Conservation (phyloP, 53 echinoderm and acorn worm species). For the Stichopus horrens region DNA sequence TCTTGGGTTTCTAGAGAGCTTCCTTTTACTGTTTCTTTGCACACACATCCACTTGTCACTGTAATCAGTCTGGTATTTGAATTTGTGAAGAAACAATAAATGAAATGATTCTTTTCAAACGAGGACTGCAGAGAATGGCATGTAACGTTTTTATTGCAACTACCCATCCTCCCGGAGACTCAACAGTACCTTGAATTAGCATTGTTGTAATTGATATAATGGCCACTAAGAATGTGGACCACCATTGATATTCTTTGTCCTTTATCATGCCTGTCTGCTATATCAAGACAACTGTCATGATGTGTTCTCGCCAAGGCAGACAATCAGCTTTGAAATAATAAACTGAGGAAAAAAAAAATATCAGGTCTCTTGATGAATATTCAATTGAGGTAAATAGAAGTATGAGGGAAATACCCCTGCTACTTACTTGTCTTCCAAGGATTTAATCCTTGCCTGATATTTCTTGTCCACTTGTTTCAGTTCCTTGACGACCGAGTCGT, state of each 20-base stretch:
- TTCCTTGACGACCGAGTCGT: conserved; percentile 88
- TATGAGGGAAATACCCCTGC: not conserved
- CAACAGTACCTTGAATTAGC: no score
- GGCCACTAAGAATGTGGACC: not conserved
- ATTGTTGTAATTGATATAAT: not conserved
- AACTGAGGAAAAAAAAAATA: not conserved
- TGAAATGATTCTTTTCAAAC: no score
- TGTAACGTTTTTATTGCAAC: no score
- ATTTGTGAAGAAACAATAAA: no score
- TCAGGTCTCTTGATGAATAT: not conserved
- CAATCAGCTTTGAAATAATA: not conserved
- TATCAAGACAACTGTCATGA: not conserved
- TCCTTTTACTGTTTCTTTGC: no score
- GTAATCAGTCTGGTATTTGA: no score
- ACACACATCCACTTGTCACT: no score
- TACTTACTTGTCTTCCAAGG: conserved; percentile 88
- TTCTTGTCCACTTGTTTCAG: conserved; percentile 95
- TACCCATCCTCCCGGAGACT: no score
- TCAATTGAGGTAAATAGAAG: not conserved
- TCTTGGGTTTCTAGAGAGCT: no score
- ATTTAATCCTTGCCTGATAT: conserved; percentile 78
- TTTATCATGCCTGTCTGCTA: not conserved
- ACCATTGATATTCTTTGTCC: not conserved
- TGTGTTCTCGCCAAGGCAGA: not conserved
- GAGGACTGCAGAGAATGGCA: no score